These are phyloP conservation scores for Margarornis squamiger DNA, from an alignment of 2,797 vertebrate genomes.

Conservation along the genomic window DNA sequence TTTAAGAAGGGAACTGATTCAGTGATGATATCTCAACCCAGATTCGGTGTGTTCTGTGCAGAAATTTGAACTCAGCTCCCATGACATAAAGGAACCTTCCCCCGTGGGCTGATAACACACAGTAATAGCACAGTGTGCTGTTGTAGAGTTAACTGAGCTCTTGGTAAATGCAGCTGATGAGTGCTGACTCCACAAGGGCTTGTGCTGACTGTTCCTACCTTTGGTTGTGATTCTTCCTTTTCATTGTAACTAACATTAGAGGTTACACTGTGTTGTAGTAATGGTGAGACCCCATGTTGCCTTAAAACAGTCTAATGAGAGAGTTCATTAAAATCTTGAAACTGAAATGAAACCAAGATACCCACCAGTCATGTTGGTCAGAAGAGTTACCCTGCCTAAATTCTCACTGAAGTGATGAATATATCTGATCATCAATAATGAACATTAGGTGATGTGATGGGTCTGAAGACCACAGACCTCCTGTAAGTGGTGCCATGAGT, in stretches of 20 bases:
- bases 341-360: background rate
- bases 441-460: background rate
- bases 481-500: background rate
- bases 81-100: background rate
- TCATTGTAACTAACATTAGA: background rate
- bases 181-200: background rate
- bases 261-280: background rate
- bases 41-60: background rate
- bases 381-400: background rate
- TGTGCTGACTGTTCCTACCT: background rate
- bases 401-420: background rate
- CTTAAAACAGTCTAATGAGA: background rate
- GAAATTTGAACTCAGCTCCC: background rate
- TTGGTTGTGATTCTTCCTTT: background rate
- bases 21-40: background rate
- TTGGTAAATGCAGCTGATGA: background rate
- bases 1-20: background rate
- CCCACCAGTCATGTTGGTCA: background rate
- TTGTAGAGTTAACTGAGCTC: background rate
- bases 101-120: accelerated
- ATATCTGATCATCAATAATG: background rate
- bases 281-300: background rate
- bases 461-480: background rate
- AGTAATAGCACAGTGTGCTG: background rate
- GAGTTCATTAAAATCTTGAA: background rate